Base-by-base conservation (phyloP, 2,888 invertebrate species). In the Elgonia sp. region DNA sequence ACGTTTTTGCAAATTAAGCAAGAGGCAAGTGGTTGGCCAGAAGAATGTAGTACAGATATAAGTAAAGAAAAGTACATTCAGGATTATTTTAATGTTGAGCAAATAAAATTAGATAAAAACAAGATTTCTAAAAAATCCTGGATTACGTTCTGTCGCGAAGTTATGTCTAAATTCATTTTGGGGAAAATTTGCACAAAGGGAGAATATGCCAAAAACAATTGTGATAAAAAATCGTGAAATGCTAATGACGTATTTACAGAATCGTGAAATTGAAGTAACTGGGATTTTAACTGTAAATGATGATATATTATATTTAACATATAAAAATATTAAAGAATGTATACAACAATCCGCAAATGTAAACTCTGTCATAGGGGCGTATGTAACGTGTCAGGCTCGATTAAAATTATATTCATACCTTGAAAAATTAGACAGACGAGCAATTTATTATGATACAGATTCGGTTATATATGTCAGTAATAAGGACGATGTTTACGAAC, bases 381-480 rank as follows among this genome's bases (percentile, higher is more conserved):
- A 65, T 12, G 73, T 69, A 1, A 88, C 88, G 0, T 75, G 67
- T 7, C 76, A 83, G 18, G 81, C 86, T 0, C 75, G 80, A 7
- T 42, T 80, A 1, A 91, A 93, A 82, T 86, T 94, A 0, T 94
- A 93, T 80, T 70, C 77, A 4, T 92, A 92, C 29, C 82, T 95
- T 5, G 91, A 94, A 10, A 79, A 80, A 21, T 84, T 95, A 8
- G 91, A 88, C 7, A 73, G 89, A 46, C 42, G 65, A 5, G 82
- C 70, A 1, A 39, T 89, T 2, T 86, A 81, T 46, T 81, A 76
- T 20, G 89, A 89, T 21, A 89, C 84, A 0, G 77, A 84, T 21
- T 42, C 50, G 9, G 42, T 69, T 12, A 69, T 50, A 42, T 69
- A 50, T 29, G 29, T 2, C 6, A 79, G 63, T 69, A 69, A 39